phyloP scores from a whole-genome alignment of 2,797 vertebrate genomes.

The Xenopus petersii region DNA sequence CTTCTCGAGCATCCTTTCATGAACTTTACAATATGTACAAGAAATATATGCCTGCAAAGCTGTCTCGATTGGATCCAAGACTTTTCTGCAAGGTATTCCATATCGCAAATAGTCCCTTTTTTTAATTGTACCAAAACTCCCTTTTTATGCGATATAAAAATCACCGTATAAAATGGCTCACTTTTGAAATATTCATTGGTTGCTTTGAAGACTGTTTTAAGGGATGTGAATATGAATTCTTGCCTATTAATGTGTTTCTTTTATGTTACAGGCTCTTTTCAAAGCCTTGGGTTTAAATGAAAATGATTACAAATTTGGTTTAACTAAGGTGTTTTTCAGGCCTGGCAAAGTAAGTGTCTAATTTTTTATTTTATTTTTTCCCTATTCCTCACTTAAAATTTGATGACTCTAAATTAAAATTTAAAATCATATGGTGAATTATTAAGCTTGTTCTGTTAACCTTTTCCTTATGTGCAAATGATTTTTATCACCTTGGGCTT shows the following conservation, averaged over 20 bases:
- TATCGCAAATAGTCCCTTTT: constrained; percentile 3
- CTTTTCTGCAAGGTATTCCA: constrained; percentile 90
- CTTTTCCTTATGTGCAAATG: constrained; percentile 28
- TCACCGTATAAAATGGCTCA: constrained; percentile 44
- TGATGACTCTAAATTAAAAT: constrained; percentile 23
- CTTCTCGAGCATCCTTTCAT: constrained; percentile 91
- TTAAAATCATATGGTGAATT: constrained; percentile 23
- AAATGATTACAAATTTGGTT: constrained; percentile 94
- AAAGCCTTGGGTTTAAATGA: constrained; percentile 95
- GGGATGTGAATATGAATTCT: constrained; percentile 44
- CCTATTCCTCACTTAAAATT: neutral
- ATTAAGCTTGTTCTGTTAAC: constrained; percentile 23
- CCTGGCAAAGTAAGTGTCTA: constrained; percentile 86
- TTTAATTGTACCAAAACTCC: constrained; percentile 43
- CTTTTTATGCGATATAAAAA: constrained; percentile 22
- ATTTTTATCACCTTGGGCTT: constrained; percentile 15
- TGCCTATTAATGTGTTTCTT: constrained; percentile 49
- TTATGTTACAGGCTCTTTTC: constrained; percentile 83
- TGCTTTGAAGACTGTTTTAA: constrained; percentile 40
- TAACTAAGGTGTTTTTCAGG: constrained; percentile 95
- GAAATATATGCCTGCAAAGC: constrained; percentile 89
- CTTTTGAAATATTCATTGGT: constrained; percentile 37
- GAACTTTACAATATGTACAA: constrained; percentile 98
- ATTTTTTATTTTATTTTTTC: constrained; percentile 1
- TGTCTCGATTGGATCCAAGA: constrained; percentile 87